phyloP scores from a whole-genome alignment of 2,797 vertebrate genomes.

The Buceros bicornis region DNA sequence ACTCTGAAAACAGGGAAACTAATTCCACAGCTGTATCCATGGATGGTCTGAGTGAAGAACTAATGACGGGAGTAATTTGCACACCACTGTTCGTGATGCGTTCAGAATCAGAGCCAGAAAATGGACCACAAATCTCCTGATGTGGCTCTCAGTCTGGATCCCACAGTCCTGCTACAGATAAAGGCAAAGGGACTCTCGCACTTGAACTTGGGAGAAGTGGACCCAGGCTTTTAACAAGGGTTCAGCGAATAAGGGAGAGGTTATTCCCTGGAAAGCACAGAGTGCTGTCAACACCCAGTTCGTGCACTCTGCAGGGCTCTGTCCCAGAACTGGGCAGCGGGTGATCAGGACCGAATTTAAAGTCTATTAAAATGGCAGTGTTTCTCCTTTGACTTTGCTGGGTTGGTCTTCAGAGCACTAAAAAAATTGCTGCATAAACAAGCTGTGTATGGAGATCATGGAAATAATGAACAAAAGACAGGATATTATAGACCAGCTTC shows the following conservation, averaged over 20 bases:
- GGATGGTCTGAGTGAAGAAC: neutral
- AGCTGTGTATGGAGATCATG: slow-evolving; percentile 23
- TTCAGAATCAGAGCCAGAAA: slow-evolving; percentile 23
- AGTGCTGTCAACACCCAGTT: neutral
- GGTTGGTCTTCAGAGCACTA: neutral
- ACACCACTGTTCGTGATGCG: fast-evolving
- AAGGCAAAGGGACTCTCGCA: neutral
- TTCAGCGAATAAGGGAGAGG: neutral
- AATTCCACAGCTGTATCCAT: neutral
- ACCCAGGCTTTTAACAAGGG: neutral
- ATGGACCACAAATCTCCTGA: neutral
- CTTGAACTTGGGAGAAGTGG: neutral
- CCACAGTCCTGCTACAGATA: neutral
- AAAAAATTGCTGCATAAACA: slow-evolving; percentile 7
- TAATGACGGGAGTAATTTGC: neutral
- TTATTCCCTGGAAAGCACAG: neutral
- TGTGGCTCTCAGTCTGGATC: neutral
- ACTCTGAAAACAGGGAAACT: slow-evolving; percentile 1
- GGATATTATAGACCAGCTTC: slow-evolving; percentile 55
- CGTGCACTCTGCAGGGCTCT: neutral
- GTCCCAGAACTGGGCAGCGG: neutral
- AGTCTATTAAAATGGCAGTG: neutral
- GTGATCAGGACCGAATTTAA: neutral
- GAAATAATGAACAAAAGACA: slow-evolving; percentile 57
- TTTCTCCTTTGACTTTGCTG: neutral